Evolutionary conservation across 2,797 vertebrate genomes (phyloP), one percentile per base, ranked within the genome.

Genomic region (Steatocranus sp.): DNA sequence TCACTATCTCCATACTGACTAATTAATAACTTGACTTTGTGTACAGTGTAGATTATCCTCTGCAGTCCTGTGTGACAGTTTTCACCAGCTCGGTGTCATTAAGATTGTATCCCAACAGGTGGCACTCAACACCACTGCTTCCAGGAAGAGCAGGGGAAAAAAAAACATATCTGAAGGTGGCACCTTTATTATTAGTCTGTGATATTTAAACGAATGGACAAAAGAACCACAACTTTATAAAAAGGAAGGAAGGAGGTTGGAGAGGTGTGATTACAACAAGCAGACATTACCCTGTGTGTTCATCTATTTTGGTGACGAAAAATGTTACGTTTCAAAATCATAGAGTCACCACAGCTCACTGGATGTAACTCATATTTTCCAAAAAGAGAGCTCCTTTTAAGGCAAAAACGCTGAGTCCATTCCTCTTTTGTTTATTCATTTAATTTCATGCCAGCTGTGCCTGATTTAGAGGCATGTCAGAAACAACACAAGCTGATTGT

Each of bases 81-180:
- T 73, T 76, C 76, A 76, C 3, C 38, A 17, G 23, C 78, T 74
- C 12, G 0, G 2, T 89, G 92, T 83, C 11, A 0, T 91, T 83
- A 27, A 87, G 46, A 20, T 6, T 48, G 50, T n/a, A 3, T 34
- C 53, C 91, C 95, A 94, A 81, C 81, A 94, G 95, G 82, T 87
- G 94, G 93, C 88, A 82, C 87, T 86, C 46, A 77, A 92, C 81
- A 81, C 87, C 88, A 86, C 46, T 8, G 58, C 53, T 88, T 89
- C 68, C 32, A 73, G 61, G 5, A 56, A 23, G 17, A 50, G 51
- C 23, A 18, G 20, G 73, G 20, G 73, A 1, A 1, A 43, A 27
- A 43, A 18, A 48, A 70, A 1, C 6, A 61, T 18, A n/a, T 79
- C 20, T 80, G 32, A 76, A 58, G 88, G 54, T 82, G 51, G 20